Base-by-base conservation (phyloP, 2,888 invertebrate species). In the Cotesia congregata region DNA sequence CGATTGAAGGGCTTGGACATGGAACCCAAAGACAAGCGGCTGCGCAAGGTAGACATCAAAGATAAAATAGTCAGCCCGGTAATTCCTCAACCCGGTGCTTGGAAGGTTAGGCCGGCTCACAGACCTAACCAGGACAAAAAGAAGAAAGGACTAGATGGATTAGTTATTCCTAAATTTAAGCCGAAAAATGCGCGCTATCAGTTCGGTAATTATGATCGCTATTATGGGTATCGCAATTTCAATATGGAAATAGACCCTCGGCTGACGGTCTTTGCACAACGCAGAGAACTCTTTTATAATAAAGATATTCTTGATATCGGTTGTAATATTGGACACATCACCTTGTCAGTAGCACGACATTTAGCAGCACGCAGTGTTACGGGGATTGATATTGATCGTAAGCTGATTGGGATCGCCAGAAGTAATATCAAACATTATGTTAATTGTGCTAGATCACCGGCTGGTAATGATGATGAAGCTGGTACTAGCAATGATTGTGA, bases 291-390 rank as follows among this genome's bases (percentile, higher is more conserved):
- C 86, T 98, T 99, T 89, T 92, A 94, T 80, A 94, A 94, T 81
- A 98, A 96, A 90, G 96, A 97, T 90, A 95, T 99, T 67, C 91
- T 99, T 80, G 99, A 99, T 88, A 95, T 99, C 86, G 99, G 99
- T 15, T 99, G 99, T 90, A 99, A 99, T 90, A 95, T 97, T 78
- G 99, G 99, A 0, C 97, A 98, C 88, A 93, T 99, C 82, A 97
- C 99, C 7, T 92, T 98, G 62, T 94, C 95, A 0, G 93, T 99
- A 70, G 99, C 97, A 0, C 92, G 95, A 80, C 95, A 97, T 84
- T 94, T 96, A 83, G 92, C 93, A 59, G 98, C 98, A 1, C 93
- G 93, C 80, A 95, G 95, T 81, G 95, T 98, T 76, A 92, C 96
- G 76, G 99, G 99, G 77, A 94, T 99, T 82, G 99, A 99, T 88